A percentile compares a stretch with the other conserved stretches of the same genome.
phyloP scores from a whole-genome alignment of 2,888 invertebrate species.

The Tetragnatha montana region DNA sequence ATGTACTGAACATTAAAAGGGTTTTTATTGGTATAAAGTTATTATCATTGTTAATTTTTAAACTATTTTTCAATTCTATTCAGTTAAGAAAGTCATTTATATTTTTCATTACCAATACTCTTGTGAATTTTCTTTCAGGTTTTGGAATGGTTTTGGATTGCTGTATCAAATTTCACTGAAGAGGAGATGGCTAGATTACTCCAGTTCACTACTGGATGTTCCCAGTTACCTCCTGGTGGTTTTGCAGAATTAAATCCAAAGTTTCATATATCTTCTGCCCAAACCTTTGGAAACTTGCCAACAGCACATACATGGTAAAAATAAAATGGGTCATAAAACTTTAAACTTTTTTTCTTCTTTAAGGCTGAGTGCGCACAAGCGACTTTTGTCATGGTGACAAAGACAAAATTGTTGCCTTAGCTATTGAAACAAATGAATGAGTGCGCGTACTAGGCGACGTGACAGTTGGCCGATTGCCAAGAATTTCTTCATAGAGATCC shows the following conservation, averaged over 20 bases:
- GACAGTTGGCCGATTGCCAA: too few relatives aligned
- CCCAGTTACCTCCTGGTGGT: constrained; percentile 92
- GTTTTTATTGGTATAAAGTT: too few relatives aligned
- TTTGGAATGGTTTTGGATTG: constrained; percentile 93
- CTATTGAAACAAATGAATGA: too few relatives aligned
- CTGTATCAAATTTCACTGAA: constrained; percentile 89
- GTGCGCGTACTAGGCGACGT: too few relatives aligned
- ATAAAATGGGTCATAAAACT: neutral
- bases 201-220: constrained; percentile 85
- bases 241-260: constrained; percentile 92
- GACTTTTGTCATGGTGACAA: too few relatives aligned
- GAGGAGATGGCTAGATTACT: constrained; percentile 94
- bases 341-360: neutral
- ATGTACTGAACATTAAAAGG: too few relatives aligned
- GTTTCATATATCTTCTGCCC: constrained; percentile 93
- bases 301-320: constrained; percentile 94
- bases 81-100: too few relatives aligned
- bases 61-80: too few relatives aligned
- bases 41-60: too few relatives aligned
- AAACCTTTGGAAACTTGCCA: constrained; percentile 91
- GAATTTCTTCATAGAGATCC: too few relatives aligned
- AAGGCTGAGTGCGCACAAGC: neutral
- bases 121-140: constrained; percentile 77
- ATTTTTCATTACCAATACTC: neutral
- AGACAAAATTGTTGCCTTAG: too few relatives aligned